Percentiles rank a stretch among this genome's conserved stretches.
These are phyloP conservation scores for Babyrousa celebensis DNA, from an alignment of 2,797 vertebrate genomes.

Conservation along the genomic window DNA sequence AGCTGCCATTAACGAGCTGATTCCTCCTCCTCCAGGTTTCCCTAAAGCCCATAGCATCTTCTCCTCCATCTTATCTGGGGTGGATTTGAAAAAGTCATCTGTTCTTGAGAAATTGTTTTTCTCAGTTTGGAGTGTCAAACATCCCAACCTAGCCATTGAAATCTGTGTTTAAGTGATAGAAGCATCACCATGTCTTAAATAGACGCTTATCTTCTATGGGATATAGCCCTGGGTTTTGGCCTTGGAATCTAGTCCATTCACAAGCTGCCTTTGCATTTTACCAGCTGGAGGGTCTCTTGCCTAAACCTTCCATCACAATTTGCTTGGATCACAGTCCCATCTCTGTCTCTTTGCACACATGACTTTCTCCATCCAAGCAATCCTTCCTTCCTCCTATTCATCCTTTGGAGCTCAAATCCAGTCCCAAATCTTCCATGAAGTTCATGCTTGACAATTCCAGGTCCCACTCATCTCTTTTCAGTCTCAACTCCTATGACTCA, in stretches of 20 bases:
- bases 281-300: background rate
- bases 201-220: background rate
- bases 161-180: conserved; percentile 16
- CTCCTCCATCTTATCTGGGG: conserved; percentile 58
- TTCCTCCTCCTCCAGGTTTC: background rate
- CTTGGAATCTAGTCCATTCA: background rate
- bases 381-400: background rate
- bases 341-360: background rate
- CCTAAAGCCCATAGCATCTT: conserved; percentile 35
- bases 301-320: background rate
- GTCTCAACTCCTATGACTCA: background rate
- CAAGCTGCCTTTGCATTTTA: background rate
- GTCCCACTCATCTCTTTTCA: background rate
- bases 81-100: conserved; percentile 65
- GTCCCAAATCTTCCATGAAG: background rate
- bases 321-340: background rate
- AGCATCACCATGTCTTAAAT: background rate
- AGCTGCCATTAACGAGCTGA: conserved; percentile 65
- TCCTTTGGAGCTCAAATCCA: background rate
- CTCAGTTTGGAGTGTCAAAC: conserved; percentile 37
- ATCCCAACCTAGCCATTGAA: conserved; percentile 13
- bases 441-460: background rate
- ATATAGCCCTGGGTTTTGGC: background rate
- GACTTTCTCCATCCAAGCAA: background rate
- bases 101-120: conserved; percentile 50